These are phyloP conservation scores for Hemichromis elongatus DNA, from an alignment of 2,113 vertebrate genomes.

Conservation along the genomic window DNA sequence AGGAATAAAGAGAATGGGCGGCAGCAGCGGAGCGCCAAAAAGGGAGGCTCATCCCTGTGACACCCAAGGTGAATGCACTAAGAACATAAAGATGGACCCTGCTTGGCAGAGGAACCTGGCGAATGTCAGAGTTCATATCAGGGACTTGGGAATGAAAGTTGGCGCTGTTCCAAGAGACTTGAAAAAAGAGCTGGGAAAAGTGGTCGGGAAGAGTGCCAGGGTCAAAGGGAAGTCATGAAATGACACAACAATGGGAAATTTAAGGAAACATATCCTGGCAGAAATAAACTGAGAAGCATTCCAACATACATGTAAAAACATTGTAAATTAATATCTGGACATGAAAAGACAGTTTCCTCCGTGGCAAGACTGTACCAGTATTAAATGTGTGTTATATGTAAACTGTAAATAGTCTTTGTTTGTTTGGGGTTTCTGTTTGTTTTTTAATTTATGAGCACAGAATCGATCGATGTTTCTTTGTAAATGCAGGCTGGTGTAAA, in stretches of 20 bases:
- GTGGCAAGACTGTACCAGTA: not conserved
- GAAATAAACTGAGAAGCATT: not conserved
- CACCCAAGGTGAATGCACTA: not conserved
- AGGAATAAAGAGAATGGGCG: not conserved
- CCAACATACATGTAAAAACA: not conserved
- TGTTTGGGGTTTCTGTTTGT: not conserved
- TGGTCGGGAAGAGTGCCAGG: not conserved
- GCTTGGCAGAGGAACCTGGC: slow-evolving; percentile 40
- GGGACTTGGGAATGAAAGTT: slow-evolving; percentile 29
- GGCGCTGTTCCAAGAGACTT: not conserved
- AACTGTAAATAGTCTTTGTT: slow-evolving; percentile 22
- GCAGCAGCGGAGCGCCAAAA: not conserved
- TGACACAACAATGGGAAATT: not conserved
- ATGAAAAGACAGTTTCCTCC: not conserved
- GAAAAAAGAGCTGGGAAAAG: not conserved
- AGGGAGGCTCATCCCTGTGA: not conserved
- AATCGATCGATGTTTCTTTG: not conserved
- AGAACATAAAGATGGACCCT: slow-evolving; percentile 18
- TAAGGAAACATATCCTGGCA: not conserved
- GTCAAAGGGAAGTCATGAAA: slow-evolving; percentile 18
- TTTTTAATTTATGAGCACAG: slow-evolving; percentile 23
- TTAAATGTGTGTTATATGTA: not conserved
- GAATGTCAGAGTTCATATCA: slow-evolving; percentile 46
- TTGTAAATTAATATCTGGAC: not conserved
- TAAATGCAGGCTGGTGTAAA: slow-evolving; percentile 9